Conservation (phyloP, 2,797 vertebrate genomes). For the Macropodus opercularis region DNA sequence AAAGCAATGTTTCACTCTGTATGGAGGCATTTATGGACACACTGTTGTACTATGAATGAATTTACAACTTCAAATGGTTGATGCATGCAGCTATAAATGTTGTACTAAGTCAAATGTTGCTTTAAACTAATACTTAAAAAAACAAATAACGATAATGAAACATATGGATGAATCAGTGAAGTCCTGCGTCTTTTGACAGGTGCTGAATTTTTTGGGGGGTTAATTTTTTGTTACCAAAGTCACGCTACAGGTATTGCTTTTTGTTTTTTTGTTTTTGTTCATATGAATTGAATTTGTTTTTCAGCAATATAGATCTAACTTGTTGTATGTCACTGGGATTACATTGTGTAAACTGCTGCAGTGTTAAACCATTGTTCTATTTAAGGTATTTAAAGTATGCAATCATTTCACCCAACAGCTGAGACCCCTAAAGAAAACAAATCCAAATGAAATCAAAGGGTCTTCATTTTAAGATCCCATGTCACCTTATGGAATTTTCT, state of each 20-base stretch:
- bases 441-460: too few relatives aligned
- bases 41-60: constrained; percentile 18
- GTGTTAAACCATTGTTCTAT: constrained; percentile 42
- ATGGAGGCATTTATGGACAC: constrained; percentile 29
- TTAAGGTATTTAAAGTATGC: constrained; percentile 56
- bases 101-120: constrained; percentile 56
- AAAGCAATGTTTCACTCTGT: constrained; percentile 64
- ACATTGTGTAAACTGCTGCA: constrained; percentile 24
- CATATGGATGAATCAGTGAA: constrained; percentile 8
- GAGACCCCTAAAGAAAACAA: constrained; percentile 32
- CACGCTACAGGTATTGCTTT: constrained; percentile 11
- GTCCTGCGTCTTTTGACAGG: constrained; percentile 11
- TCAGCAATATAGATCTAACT: constrained; percentile 15
- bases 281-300: constrained; percentile 38
- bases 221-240: too few relatives aligned
- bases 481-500: neutral
- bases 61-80: constrained; percentile 18
- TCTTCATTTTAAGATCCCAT: too few relatives aligned
- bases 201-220: too few relatives aligned
- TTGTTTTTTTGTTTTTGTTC: constrained; percentile 19
- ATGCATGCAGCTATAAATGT: constrained; percentile 52
- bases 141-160: constrained; percentile 13
- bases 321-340: constrained; percentile 17
- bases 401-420: constrained; percentile 59
- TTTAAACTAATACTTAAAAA: constrained; percentile 44